These are phyloP conservation scores for Mellivora capensis DNA, from an alignment of 2,113 vertebrate genomes.

Conservation along the genomic window DNA sequence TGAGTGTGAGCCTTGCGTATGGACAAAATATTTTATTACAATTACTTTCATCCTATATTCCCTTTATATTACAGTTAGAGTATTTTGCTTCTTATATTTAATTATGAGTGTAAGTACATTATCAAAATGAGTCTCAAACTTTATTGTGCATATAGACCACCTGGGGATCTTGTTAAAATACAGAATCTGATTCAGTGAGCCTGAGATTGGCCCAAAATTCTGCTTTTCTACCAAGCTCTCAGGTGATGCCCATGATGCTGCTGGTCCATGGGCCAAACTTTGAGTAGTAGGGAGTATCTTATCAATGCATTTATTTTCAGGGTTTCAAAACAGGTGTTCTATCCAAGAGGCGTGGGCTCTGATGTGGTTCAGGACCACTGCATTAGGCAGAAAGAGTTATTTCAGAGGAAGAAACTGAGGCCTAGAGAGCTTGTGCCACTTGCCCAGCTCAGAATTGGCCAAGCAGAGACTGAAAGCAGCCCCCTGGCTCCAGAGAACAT, in stretches of 20 bases:
- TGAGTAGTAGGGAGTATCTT: background rate
- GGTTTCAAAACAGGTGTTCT: background rate
- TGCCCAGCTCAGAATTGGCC: background rate
- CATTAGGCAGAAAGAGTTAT: background rate
- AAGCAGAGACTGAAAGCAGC: background rate
- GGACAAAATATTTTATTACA: background rate
- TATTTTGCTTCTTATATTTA: background rate
- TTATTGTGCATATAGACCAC: background rate
- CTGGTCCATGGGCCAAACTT: background rate
- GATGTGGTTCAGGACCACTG: background rate
- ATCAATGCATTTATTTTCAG: background rate
- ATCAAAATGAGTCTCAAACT: background rate
- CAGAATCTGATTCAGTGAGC: background rate
- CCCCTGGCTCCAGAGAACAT: background rate
- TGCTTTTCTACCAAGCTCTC: background rate
- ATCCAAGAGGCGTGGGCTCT: background rate
- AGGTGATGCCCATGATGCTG: background rate
- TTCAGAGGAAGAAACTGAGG: background rate
- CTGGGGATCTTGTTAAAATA: background rate
- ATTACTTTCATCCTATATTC: background rate
- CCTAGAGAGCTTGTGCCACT: background rate
- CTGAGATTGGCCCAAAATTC: background rate
- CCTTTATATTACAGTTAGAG: background rate
- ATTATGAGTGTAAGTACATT: background rate
- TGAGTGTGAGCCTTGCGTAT: background rate